Conservation (phyloP, 2,888 invertebrate genomes). For the Elmis aenea region DNA sequence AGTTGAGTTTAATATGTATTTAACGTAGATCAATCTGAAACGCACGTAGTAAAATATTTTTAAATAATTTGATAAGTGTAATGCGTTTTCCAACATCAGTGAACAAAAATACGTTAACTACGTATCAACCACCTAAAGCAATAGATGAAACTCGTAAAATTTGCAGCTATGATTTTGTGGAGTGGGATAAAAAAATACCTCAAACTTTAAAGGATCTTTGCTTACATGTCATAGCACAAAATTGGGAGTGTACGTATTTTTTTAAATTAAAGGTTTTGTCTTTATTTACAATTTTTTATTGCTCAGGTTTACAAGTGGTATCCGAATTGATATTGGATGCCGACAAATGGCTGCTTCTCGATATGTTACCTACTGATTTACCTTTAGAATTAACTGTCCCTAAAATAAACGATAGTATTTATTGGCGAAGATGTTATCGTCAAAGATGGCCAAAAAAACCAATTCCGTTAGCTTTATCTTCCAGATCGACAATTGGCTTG, state of each 20-base stretch:
- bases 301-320: conserved; percentile 30
- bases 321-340: conserved; percentile 31
- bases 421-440: conserved; percentile 38
- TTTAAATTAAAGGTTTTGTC: conserved; percentile 12
- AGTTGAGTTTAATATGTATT: too few species aligned
- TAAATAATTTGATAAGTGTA: too few species aligned
- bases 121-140: too few species aligned
- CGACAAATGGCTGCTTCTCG: conserved; percentile 33
- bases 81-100: too few species aligned
- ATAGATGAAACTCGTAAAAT: too few species aligned
- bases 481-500: too few species aligned
- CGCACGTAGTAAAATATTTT: too few species aligned
- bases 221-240: conserved; percentile 30
- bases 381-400: conserved; percentile 34
- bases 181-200: conserved; percentile 27
- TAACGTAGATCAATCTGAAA: too few species aligned
- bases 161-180: conserved; percentile 25
- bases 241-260: conserved; percentile 33
- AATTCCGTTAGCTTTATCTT: conserved; percentile 1
- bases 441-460: conserved; percentile 34
- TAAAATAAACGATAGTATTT: conserved; percentile 35
- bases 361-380: conserved; percentile 34
- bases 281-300: neutral
- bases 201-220: conserved; percentile 31
- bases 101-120: too few species aligned